Conservation (phyloP, 2,113 vertebrate species). For the Galemys pyrenaicus region DNA sequence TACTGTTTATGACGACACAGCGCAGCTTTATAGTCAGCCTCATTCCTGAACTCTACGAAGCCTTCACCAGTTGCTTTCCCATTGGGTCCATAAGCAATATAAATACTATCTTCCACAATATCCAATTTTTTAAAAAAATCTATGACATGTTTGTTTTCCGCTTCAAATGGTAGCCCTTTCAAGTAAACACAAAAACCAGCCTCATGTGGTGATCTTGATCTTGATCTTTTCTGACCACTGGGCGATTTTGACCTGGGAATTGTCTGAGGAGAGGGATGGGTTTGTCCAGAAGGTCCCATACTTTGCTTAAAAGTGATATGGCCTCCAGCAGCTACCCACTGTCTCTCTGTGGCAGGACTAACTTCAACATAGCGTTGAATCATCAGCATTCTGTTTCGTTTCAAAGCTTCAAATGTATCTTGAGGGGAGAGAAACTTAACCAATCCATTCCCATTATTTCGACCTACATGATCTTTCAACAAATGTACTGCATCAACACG, state of each 20-base stretch:
- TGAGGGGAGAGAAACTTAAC: slow-evolving; percentile 97
- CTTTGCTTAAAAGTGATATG: slow-evolving; percentile 85
- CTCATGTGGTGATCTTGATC: slow-evolving; percentile 96
- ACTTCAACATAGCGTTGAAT: slow-evolving; percentile 97
- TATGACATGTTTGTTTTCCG: slow-evolving; percentile 97
- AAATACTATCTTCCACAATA: slow-evolving; percentile 97
- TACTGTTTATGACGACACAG: slow-evolving; percentile 98
- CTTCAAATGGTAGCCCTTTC: slow-evolving; percentile 98
- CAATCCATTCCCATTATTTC: slow-evolving; percentile 94
- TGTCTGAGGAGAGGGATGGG: slow-evolving; percentile 85
- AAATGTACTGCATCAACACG: slow-evolving; percentile 93
- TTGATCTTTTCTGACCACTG: slow-evolving; percentile 89
- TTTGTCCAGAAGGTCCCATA: slow-evolving; percentile 86
- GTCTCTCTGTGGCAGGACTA: slow-evolving; percentile 94
- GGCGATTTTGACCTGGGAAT: slow-evolving; percentile 88
- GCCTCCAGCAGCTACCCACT: slow-evolving; percentile 93
- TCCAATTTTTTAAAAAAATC: slow-evolving; percentile 98
- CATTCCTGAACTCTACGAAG: slow-evolving; percentile 96
- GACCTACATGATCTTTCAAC: slow-evolving; percentile 93
- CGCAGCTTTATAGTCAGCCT: slow-evolving; percentile 95
- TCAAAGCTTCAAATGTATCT: slow-evolving; percentile 97
- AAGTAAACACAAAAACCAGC: slow-evolving; percentile 97
- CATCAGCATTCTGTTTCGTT: slow-evolving; percentile 95
- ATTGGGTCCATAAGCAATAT: slow-evolving; percentile 96
- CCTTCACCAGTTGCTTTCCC: slow-evolving; percentile 98